Percentiles rank a stretch among this genome's conserved stretches.
These are phyloP conservation scores for Euborellia annulipes DNA, from an alignment of 1,140 invertebrate genomes.

Conservation along the genomic window DNA sequence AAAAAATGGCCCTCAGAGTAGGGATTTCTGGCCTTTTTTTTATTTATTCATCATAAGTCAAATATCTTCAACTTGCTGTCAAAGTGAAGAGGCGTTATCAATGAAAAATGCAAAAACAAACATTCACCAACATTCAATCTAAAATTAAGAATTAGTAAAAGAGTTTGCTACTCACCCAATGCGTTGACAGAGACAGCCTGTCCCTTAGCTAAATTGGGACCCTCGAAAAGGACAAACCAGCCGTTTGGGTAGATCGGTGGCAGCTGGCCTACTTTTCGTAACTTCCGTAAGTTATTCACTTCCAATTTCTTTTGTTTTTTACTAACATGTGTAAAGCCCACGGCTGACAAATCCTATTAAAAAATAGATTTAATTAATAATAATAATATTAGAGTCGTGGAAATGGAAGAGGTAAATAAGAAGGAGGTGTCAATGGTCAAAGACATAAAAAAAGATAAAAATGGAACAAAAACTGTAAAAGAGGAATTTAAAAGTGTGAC, in stretches of 20 bases:
- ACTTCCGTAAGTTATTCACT: slow-evolving; percentile 27
- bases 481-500: not conserved
- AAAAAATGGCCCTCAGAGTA: too few species aligned
- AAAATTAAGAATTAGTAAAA: not conserved
- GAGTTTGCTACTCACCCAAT: slow-evolving; percentile 38
- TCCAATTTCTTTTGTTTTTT: slow-evolving; percentile 22
- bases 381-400: too few species aligned
- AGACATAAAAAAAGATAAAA: too few species aligned
- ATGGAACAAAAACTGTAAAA: not conserved
- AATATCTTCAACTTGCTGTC: too few species aligned
- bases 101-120: too few species aligned
- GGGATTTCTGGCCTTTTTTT: too few species aligned
- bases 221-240: slow-evolving; percentile 69
- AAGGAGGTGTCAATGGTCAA: too few species aligned
- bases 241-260: slow-evolving; percentile 81
- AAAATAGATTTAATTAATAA: too few species aligned
- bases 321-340: slow-evolving; percentile 28
- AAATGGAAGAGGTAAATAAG: too few species aligned
- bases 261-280: slow-evolving; percentile 39
- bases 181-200: slow-evolving; percentile 46
- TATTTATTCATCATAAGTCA: too few species aligned
- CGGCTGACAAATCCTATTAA: slow-evolving; percentile 25
- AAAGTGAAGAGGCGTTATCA: too few species aligned
- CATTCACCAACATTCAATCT: too few species aligned
- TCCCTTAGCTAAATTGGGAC: slow-evolving; percentile 38